These are phyloP conservation scores for Phyllostomus discolor DNA, from an alignment of 2,113 vertebrate species.

Conservation along the genomic window DNA sequence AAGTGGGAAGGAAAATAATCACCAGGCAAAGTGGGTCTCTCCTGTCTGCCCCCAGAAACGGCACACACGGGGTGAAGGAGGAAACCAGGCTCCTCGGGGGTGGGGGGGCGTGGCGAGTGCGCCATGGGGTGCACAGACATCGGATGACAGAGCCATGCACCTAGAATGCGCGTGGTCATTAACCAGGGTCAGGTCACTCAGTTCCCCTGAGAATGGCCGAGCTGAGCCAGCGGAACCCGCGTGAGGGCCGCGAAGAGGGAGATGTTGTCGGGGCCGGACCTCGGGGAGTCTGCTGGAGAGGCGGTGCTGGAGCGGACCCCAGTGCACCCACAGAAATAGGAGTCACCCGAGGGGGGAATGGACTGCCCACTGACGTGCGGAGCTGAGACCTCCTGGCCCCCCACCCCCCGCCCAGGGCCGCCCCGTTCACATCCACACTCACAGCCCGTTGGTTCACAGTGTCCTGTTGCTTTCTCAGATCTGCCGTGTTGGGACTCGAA, in stretches of 20 bases:
- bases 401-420: accelerated
- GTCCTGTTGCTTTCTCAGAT: too few species aligned
- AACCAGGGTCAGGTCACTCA: background rate
- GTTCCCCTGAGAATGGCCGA: background rate
- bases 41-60: background rate
- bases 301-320: too few species aligned
- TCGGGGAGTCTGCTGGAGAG: accelerated
- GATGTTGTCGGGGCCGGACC: too few species aligned
- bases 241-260: too few species aligned
- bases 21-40: background rate
- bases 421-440: accelerated
- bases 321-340: too few species aligned
- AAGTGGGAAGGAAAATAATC: background rate
- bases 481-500: too few species aligned
- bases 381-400: accelerated
- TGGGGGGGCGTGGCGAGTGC: background rate
- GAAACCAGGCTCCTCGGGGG: background rate
- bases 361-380: accelerated
- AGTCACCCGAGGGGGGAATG: accelerated
- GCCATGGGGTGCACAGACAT: background rate
- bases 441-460: too few species aligned
- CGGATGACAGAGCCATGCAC: background rate
- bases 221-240: background rate
- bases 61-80: background rate
- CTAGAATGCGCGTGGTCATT: background rate